Base-by-base conservation (phyloP, 37 sponge, comb jelly and placozoan species). In the Cliona cf. orientalis region DNA sequence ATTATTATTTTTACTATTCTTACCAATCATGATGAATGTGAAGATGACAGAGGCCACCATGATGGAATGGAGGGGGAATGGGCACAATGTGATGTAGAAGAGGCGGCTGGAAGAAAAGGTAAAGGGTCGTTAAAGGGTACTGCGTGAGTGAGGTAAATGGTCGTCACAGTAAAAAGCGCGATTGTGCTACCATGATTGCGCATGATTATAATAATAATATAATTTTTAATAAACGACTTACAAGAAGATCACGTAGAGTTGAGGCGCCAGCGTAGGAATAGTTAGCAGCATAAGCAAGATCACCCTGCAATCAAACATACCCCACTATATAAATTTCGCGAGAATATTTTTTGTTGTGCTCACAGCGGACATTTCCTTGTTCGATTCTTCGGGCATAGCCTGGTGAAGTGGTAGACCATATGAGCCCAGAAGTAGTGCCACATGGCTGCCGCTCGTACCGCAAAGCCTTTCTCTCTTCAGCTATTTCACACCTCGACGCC, bases 391-490 rank as follows among this genome's bases (percentile, higher is more conserved):
- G 74, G 74, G 35, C 56, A 74, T 2, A 58, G 25, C 2, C 71
- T 1, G 31, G 58, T 39, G 2, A 61, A 11, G 76, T 84, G 84
- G 34, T 84, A 84, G 36, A 66, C 49, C 4, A 40, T 3, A 35
- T 84, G 84, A 1, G 68, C 65, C 84, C 84, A 84, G 43, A 84
- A 74, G 39, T 84, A 84, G 58, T 84, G 84, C 76, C 75, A 84
- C 84, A 84, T 84, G 1, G 2, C 42, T 36, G 5, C 2, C 5
- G 39, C 57, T 14, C 64, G 12, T 76, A 23, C n/a, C 40, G 26
- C 43, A 44, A 25, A 42, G 3, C 25, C 23, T 44, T 31, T 37
- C 9, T 19, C 11, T 49, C 17, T 19, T 49, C 11, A 17, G 11
- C 11, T 17, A 38, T 29, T 44, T 76, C 63, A 37, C 64, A 74